Percentiles rank a stretch among this genome's conserved stretches.
Evolutionary conservation across 1,140 invertebrate species (phyloP).

Genomic region (Drosophila eugracilis): DNA sequence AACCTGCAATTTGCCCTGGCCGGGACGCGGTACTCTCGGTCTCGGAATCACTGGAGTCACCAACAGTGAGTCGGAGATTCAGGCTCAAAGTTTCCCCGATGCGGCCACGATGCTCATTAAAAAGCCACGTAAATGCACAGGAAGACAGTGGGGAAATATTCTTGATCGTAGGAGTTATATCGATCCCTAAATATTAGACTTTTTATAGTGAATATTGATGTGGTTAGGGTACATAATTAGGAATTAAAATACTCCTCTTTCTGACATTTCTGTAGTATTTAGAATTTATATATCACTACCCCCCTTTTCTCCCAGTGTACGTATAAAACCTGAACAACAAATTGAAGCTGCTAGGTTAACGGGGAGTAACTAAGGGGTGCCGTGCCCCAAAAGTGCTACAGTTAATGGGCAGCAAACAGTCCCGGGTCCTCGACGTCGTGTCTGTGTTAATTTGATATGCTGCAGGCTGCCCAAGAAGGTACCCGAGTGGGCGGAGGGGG

Average conservation of each 20-base stretch:
- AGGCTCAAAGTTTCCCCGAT: conserved; percentile 42
- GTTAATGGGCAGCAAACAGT: conserved; percentile 76
- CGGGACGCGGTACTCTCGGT: conserved; percentile 32
- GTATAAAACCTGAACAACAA: conserved; percentile 74
- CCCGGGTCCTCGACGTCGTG: conserved; percentile 56
- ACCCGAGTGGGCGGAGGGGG: conserved; percentile 1
- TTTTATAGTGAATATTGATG: no score
- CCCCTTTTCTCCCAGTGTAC: conserved; percentile 1
- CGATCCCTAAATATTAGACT: no score
- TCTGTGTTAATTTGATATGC: conserved; percentile 81
- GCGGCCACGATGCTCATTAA: conserved; percentile 73
- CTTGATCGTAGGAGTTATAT: no score
- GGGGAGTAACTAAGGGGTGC: conserved; percentile 25
- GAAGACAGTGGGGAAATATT: conserved; percentile 45
- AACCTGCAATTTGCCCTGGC: conserved; percentile 73
- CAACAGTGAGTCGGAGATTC: conserved; percentile 29
- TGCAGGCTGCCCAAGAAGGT: conserved; percentile 59
- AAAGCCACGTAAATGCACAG: conserved; percentile 49
- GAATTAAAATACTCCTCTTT: no score
- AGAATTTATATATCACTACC: not conserved
- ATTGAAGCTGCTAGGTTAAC: conserved; percentile 50
- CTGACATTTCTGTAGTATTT: not conserved
- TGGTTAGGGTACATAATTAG: no score
- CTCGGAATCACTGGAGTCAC: conserved; percentile 23
- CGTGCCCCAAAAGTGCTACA: conserved; percentile 78